Base-by-base conservation (phyloP, 2,113 vertebrate genomes). In the Calypte anna region DNA sequence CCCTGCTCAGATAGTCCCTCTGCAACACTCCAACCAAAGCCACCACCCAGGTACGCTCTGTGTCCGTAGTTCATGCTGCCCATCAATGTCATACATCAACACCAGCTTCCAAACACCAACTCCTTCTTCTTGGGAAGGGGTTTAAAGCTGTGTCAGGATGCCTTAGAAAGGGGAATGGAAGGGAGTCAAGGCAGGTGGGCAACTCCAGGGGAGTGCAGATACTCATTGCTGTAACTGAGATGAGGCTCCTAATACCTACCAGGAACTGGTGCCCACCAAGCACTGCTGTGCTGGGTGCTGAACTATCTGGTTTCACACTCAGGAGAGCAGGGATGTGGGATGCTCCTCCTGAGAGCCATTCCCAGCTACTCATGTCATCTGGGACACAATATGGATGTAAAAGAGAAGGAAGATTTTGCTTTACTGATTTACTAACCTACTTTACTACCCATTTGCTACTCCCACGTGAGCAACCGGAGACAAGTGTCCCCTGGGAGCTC, bases 11-110 rank as follows among this genome's bases (percentile, higher is more conserved):
- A 28, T 36, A 40, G 40, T 40, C 51, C 16, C 36, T 14, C 68
- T 48, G 74, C 30, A 19, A 53, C 1, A 0, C 1, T 36, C 8
- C 54, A 44, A 21, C 43, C n/a, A 51, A 20, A 57, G 44, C 7
- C 77, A 23, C 24, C 20, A 36, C 14, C 8, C 55, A 54, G 46
- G 40, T 40, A 64, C 1, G 12, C 54, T 48, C 54, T 48, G 2
- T 2, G 12, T 30, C 79, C 79, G 40, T 1, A 82, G 51, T 63
- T 44, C 58, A 7, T 3, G 17, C 33, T n/a, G 23, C 72, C 63
- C 72, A 46, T 15, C 73, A 77, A 28, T 0, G 0, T 20, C 53
- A 73, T 1, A 7, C 22, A 61, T 9, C 21, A 80, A 21, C 54
- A 76, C 9, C 50, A 75, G 53, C 53, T 85, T 68, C 86, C 75